A percentile compares a stretch with the other conserved stretches of the same genome.
phyloP scores from a whole-genome alignment of 2,797 vertebrate species.

The Calcarius lapponicus region DNA sequence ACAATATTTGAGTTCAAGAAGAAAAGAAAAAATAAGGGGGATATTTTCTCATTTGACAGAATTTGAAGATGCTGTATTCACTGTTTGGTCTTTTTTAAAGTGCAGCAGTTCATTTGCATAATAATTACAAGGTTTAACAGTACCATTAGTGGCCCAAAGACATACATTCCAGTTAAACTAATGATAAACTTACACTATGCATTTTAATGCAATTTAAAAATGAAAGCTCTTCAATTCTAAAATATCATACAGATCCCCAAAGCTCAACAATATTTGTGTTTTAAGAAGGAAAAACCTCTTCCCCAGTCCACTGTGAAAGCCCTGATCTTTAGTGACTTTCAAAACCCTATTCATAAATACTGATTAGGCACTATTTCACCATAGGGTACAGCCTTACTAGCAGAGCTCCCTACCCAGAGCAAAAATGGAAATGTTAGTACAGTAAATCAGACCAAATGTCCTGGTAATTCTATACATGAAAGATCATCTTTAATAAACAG shows the following conservation, averaged over 20 bases:
- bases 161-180: conserved; percentile 71
- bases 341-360: conserved; percentile 78
- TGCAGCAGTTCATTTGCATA: conserved; percentile 72
- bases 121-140: conserved; percentile 77
- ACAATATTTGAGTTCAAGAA: not conserved
- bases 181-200: conserved; percentile 62
- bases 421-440: conserved; percentile 65
- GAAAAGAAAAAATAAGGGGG: accelerated
- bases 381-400: conserved; percentile 13
- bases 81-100: conserved; percentile 60
- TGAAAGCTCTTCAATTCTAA: conserved; percentile 52
- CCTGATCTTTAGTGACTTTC: conserved; percentile 69
- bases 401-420: conserved; percentile 32
- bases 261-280: conserved; percentile 65
- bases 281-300: conserved; percentile 64
- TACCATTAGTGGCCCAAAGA: conserved; percentile 70
- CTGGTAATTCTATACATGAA: conserved; percentile 44
- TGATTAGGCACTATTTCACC: conserved; percentile 73
- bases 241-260: conserved; percentile 20
- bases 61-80: conserved; percentile 62
- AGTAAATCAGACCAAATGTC: conserved; percentile 70
- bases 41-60: conserved; percentile 45
- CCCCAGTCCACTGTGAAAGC: not conserved
- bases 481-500: conserved; percentile 72
- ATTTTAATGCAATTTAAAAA: conserved; percentile 66